These are phyloP conservation scores for Erannis defoliaria DNA, from an alignment of 2,888 invertebrate genomes.

Conservation along the genomic window DNA sequence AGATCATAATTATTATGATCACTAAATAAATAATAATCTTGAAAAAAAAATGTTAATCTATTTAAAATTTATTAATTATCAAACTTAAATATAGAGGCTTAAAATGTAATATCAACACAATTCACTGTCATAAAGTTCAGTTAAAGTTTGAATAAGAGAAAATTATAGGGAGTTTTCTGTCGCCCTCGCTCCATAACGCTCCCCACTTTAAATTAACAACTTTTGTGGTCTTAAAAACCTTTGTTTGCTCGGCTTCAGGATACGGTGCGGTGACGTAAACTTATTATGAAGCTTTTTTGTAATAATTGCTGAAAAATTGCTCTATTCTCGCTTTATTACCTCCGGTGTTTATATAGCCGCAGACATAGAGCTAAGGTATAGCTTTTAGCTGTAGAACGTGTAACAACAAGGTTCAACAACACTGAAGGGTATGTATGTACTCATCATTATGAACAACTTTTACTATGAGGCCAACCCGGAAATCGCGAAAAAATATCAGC, in stretches of 20 bases:
- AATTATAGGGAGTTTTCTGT: conserved; percentile 16
- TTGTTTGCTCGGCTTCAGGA: conserved; percentile 49
- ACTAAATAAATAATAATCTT: too few species aligned
- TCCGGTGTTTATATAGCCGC: not conserved
- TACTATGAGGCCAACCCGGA: too few species aligned
- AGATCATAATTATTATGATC: too few species aligned
- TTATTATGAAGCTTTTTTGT: conserved; percentile 42
- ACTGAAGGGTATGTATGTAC: too few species aligned
- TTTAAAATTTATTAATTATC: too few species aligned
- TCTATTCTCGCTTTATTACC: conserved; percentile 17
- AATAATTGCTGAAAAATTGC: conserved; percentile 39
- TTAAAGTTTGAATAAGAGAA: not conserved
- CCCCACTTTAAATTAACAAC: conserved; percentile 55
- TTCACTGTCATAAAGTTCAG: too few species aligned
- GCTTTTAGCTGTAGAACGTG: too few species aligned
- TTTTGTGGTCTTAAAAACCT: conserved; percentile 45
- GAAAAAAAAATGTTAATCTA: too few species aligned
- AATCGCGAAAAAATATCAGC: too few species aligned
- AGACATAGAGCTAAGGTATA: not conserved
- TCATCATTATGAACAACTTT: too few species aligned
- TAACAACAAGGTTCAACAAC: not conserved
- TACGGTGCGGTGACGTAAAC: conserved; percentile 42
- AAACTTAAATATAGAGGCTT: too few species aligned
- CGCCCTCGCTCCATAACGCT: conserved; percentile 45
- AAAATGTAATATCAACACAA: too few species aligned